Evolutionary conservation across 1,140 invertebrate genomes (phyloP), one percentile per base, ranked within the genome.

Genomic region (Orius insidiosus): DNA sequence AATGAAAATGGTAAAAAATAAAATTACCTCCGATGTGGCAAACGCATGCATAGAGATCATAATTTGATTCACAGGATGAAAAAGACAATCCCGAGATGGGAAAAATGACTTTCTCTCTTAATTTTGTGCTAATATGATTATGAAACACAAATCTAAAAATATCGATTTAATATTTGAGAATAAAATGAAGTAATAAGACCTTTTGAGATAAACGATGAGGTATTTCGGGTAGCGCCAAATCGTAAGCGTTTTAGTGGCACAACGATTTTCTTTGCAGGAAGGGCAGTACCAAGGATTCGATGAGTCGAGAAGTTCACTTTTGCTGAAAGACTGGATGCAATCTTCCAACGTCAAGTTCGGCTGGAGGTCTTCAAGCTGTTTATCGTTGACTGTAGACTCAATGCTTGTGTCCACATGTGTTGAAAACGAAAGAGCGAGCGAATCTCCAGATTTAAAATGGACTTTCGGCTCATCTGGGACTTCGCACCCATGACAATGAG

Each of bases 281-380:
- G 76, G 75, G 61, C 78, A 80, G 60, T 68, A 77, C 77, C 78
- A 80, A 13, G 75, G 76, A 63, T 79, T 80, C 51, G 76, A 68
- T 53, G 75, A 70, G 57, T 79, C 76, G 52, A 80, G 60, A 18
- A 66, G 66, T 61, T 80, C 77, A 59, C 77, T 72, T 60, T 78
- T 70, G 58, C 72, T 77, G 63, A 80, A 80, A 52, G 76, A 74
- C 52, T 70, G 65, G 48, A 80, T 65, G 58, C 77, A 80, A 54
- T 79, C 75, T 53, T 75, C 70, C 5, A 78, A 63, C 43, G 72
- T 72, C 11, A 76, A 62, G 9, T 68, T 66, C 56, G 69, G 64
- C 44, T 62, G 62, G 9, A 61, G 62, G 46, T 65, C 7, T n/a
- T 9, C 18, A 34, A 45, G 16, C 15, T 24, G 14, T 32, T 19